Evolutionary conservation across 2,113 vertebrate species (phyloP).

Genomic region (Gallinago paraguaiae): DNA sequence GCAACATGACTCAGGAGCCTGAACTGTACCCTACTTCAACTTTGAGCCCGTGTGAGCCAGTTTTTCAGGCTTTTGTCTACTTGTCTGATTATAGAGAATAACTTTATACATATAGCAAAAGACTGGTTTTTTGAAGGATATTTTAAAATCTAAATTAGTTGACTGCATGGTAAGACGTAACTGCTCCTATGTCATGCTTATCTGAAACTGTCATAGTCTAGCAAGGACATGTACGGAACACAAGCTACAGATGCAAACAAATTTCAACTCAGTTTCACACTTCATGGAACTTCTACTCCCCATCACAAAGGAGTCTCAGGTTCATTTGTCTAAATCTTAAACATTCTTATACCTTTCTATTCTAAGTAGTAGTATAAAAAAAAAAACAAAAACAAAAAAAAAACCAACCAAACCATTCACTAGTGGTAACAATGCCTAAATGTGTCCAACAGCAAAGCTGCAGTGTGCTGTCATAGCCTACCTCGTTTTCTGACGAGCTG

Average conservation of each 20-base stretch:
- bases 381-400: background rate
- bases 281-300: background rate
- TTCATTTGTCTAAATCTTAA: background rate
- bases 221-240: background rate
- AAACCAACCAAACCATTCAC: background rate
- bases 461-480: constrained; percentile 34
- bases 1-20: background rate
- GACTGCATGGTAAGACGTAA: background rate
- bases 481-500: constrained; percentile 98
- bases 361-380: background rate
- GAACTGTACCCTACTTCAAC: background rate
- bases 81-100: background rate
- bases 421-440: background rate
- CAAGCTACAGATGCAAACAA: background rate
- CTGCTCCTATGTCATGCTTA: background rate
- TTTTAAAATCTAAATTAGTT: background rate
- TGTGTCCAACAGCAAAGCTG: background rate
- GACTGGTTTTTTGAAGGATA: background rate
- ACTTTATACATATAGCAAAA: background rate
- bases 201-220: background rate
- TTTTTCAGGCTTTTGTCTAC: background rate
- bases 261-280: background rate
- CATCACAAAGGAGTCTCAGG: background rate
- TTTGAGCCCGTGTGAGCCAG: background rate
- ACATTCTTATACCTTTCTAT: background rate